These are phyloP conservation scores for Scarus forsteni DNA, from an alignment of 2,797 vertebrate genomes.

Conservation along the genomic window DNA sequence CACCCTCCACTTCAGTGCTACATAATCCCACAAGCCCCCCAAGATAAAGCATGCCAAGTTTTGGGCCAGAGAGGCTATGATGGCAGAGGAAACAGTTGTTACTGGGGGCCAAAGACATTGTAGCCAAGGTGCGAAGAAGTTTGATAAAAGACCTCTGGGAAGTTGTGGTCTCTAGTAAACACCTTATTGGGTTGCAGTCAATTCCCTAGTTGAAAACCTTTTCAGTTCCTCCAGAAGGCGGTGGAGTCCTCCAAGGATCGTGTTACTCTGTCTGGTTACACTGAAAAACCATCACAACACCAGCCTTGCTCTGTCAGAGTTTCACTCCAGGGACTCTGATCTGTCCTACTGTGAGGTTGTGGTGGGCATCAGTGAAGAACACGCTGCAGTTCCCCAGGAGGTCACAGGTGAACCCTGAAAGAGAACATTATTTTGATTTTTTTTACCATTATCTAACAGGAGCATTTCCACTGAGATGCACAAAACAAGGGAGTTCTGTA, in stretches of 20 bases:
- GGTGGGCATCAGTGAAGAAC: slow-evolving; percentile 93
- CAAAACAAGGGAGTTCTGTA: neutral
- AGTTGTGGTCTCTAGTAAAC: no score
- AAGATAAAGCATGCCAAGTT: slow-evolving; percentile 98
- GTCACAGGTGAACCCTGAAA: slow-evolving; percentile 88
- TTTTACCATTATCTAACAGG: no score
- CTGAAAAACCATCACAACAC: slow-evolving; percentile 88
- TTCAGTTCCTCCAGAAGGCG: slow-evolving; percentile 68
- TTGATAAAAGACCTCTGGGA: no score
- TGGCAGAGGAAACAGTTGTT: slow-evolving; percentile 90
- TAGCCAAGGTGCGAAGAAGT: slow-evolving; percentile 84
- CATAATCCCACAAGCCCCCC: slow-evolving; percentile 83
- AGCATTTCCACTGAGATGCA: no score
- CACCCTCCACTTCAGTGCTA: slow-evolving; percentile 79
- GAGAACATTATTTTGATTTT: no score
- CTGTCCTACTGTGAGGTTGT: slow-evolving; percentile 97
- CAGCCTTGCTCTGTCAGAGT: slow-evolving; percentile 86
- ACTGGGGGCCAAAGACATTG: slow-evolving; percentile 94
- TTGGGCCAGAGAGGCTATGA: slow-evolving; percentile 85
- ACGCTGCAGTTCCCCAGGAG: slow-evolving; percentile 93
- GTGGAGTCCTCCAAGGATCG: slow-evolving; percentile 93
- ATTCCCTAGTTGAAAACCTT: neutral
- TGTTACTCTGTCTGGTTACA: slow-evolving; percentile 88
- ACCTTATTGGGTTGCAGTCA: no score
- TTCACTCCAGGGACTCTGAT: slow-evolving; percentile 92